Conservation (phyloP, 92 coral and sea anemone genomes). For the Blastomussa wellsi region DNA sequence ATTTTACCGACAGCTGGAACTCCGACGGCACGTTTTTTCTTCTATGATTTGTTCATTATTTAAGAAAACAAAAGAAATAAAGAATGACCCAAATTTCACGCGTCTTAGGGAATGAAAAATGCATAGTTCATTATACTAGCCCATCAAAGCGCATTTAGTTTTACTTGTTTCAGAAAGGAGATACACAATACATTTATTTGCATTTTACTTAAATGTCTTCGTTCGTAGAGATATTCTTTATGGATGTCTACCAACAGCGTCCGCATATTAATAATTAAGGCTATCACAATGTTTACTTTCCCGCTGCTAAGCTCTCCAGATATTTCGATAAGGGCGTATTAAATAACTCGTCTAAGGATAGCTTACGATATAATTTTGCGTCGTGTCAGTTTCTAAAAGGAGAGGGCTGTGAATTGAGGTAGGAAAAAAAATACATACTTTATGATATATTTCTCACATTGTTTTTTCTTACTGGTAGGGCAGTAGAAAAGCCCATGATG, state of each 20-base stretch:
- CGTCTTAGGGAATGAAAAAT: neutral
- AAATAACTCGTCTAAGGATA: neutral
- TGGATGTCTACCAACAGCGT: neutral
- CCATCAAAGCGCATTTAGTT: neutral
- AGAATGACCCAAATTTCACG: neutral
- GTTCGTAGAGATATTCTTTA: neutral
- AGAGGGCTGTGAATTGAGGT: neutral
- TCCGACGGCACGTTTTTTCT: too few species aligned
- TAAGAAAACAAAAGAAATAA: neutral
- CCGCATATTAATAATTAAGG: neutral
- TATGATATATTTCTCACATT: neutral
- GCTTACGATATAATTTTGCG: neutral
- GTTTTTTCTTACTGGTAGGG: neutral
- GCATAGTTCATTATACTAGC: neutral
- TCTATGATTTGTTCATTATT: too few species aligned
- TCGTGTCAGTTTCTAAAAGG: neutral
- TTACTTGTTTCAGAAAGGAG: conserved; percentile 2
- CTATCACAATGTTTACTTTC: neutral
- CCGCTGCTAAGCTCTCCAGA: conserved; percentile 25
- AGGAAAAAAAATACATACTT: neutral
- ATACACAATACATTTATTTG: neutral
- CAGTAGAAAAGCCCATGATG: neutral
- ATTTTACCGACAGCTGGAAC: too few species aligned
- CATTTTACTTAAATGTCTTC: neutral
- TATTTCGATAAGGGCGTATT: neutral